Percentiles rank a stretch among this genome's conserved stretches.
These are phyloP conservation scores for Eremophila alpestris DNA, from an alignment of 2,797 vertebrate genomes.

Conservation along the genomic window DNA sequence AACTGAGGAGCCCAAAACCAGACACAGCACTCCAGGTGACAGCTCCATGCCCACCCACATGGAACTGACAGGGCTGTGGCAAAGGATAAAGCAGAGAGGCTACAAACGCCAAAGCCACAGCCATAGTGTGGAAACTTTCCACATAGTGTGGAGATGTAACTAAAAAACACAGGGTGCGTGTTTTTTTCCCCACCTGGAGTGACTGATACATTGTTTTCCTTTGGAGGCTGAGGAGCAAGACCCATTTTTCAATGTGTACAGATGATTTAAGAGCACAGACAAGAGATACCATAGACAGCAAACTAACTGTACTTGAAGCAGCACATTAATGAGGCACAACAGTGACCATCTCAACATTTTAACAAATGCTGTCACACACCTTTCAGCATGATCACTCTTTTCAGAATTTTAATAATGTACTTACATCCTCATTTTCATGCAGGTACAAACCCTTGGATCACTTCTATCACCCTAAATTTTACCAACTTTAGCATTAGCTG, in stretches of 20 bases:
- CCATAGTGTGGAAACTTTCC: neutral
- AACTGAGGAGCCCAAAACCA: no score
- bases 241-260: neutral
- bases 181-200: neutral
- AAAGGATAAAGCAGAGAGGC: neutral
- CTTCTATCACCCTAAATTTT: neutral
- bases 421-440: neutral
- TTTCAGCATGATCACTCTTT: neutral
- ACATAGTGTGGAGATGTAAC: neutral
- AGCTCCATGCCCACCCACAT: fast-evolving
- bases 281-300: neutral
- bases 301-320: neutral
- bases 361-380: neutral
- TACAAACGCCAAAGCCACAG: neutral
- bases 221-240: neutral
- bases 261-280: neutral
- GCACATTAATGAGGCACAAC: neutral
- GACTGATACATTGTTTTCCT: neutral
- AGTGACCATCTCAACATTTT: neutral
- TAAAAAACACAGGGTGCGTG: neutral
- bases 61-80: neutral
- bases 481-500: neutral
- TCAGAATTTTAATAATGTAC: neutral
- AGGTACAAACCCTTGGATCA: neutral
- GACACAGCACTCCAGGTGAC: neutral